These are phyloP conservation scores for Caenorhabditis zanzibari DNA, from an alignment of 2,888 invertebrate species.

Conservation along the genomic window DNA sequence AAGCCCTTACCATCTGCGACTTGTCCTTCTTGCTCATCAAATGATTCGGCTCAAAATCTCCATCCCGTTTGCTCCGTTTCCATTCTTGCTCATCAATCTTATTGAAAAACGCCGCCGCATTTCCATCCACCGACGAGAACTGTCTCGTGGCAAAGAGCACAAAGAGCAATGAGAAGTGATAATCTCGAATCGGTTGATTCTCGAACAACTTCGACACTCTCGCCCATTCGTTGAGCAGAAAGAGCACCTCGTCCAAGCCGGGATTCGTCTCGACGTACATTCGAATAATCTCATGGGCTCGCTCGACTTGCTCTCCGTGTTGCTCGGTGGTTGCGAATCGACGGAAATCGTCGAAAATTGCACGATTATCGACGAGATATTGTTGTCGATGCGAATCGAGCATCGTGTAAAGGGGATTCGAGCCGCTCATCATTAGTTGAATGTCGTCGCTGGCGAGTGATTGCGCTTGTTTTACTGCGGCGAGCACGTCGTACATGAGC, in stretches of 20 bases:
- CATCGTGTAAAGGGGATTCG: conserved; percentile 57
- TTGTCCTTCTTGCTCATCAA: conserved; percentile 18
- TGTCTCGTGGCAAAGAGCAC: conserved; percentile 63
- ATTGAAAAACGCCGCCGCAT: conserved; percentile 40
- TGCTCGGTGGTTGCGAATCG: background rate
- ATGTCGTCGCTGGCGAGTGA: conserved; percentile 28
- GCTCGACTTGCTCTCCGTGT: conserved; percentile 17
- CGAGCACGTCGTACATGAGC: conserved; percentile 66
- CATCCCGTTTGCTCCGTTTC: background rate
- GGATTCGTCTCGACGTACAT: conserved; percentile 41
- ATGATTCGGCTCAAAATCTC: background rate
- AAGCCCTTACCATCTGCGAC: conserved; percentile 41
- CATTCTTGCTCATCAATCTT: conserved; percentile 29
- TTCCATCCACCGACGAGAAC: conserved; percentile 58
- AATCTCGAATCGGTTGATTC: conserved; percentile 38
- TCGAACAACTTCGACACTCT: conserved; percentile 47
- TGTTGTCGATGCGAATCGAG: conserved; percentile 55
- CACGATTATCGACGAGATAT: conserved; percentile 60
- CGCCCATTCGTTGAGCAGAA: conserved; percentile 67
- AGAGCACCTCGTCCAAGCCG: conserved; percentile 65
- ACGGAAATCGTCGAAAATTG: conserved; percentile 31
- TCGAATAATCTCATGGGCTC: conserved; percentile 37
- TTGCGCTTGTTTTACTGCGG: conserved; percentile 50
- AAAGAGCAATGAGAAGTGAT: conserved; percentile 63
- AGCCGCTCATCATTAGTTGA: conserved; percentile 35